A percentile compares a stretch with the other conserved stretches of the same genome.
phyloP scores from a whole-genome alignment of 1,140 invertebrate species.

The Lordiphosa collinella region DNA sequence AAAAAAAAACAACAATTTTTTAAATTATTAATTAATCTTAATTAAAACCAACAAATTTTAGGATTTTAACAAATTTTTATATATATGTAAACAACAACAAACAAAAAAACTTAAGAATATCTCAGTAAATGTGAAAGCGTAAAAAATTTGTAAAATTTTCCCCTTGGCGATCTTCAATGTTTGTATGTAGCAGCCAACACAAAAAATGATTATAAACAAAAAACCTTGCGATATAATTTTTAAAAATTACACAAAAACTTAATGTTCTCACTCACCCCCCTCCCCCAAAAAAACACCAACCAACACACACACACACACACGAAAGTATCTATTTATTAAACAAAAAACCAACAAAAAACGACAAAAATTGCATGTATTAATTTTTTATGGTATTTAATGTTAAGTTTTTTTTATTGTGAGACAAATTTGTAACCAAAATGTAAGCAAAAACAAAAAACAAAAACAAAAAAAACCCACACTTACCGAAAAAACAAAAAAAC shows the following conservation, averaged over 20 bases:
- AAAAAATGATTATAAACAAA: conserved; percentile 53
- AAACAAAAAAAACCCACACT: conserved; percentile 34
- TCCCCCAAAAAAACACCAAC: conserved; percentile 21
- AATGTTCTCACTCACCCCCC: conserved; percentile 61
- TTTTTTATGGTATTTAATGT: conserved; percentile 78
- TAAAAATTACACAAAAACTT: conserved; percentile 65
- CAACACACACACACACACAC: conserved; percentile 39
- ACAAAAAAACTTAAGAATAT: conserved; percentile 43
- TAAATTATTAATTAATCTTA: conserved; percentile 78
- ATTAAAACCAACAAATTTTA: conserved; percentile 78
- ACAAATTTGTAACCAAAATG: conserved; percentile 75
- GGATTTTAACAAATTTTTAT: conserved; percentile 78
- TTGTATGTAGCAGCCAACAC: conserved; percentile 47
- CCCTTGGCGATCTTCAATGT: conserved; percentile 31
- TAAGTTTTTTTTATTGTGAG: conserved; percentile 77
- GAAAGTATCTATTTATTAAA: conserved; percentile 54
- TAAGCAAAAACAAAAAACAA: conserved; percentile 41
- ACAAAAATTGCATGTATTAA: conserved; percentile 69
- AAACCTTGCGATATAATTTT: conserved; percentile 69
- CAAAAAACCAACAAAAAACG: conserved; percentile 41
- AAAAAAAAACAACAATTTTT: conserved; percentile 52
- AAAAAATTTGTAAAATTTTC: conserved; percentile 77
- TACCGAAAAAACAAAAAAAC: conserved; percentile 33
- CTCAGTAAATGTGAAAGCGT: conserved; percentile 78
- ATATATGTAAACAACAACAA: conserved; percentile 34